Evolutionary conservation across 2,888 invertebrate genomes (phyloP).

Genomic region (Bimastos eiseni): DNA sequence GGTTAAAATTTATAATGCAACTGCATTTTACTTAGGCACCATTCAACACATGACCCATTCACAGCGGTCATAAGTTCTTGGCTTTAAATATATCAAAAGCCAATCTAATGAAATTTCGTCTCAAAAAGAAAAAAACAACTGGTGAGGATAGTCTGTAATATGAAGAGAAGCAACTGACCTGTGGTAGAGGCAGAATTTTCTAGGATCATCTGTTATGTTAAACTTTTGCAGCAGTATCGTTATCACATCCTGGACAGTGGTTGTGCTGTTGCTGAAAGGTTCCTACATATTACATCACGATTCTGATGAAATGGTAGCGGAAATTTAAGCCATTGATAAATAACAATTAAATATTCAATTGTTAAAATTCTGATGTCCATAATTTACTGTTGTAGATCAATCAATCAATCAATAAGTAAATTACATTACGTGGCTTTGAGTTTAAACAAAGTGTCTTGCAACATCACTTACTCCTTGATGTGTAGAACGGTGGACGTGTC

Average conservation of each 20-base stretch:
- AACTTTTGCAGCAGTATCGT: conserved; percentile 66
- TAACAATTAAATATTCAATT: background rate
- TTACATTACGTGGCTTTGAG: background rate
- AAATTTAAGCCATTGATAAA: background rate
- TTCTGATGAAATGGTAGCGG: background rate
- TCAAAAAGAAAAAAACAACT: background rate
- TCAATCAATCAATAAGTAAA: too few species aligned
- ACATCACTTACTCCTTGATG: conserved; percentile 50
- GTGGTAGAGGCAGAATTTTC: conserved; percentile 68
- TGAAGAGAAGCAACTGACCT: conserved; percentile 47
- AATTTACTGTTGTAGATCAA: background rate
- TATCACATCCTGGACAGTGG: conserved; percentile 66
- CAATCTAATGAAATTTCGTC: background rate
- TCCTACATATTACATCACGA: background rate
- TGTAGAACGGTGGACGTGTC: conserved; percentile 67
- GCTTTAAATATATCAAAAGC: background rate
- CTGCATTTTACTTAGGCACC: too few species aligned
- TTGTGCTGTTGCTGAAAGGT: conserved; percentile 55
- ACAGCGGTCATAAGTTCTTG: too few species aligned
- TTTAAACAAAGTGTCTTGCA: conserved; percentile 39
- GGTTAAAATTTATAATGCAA: too few species aligned
- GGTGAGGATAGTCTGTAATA: background rate
- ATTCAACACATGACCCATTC: too few species aligned
- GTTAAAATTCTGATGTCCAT: background rate
- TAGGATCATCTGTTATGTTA: conserved; percentile 67